Evolutionary conservation across 2,797 vertebrate species (phyloP), one percentile per base, ranked within the genome.

Genomic region (Pangasius sanitwongsei): DNA sequence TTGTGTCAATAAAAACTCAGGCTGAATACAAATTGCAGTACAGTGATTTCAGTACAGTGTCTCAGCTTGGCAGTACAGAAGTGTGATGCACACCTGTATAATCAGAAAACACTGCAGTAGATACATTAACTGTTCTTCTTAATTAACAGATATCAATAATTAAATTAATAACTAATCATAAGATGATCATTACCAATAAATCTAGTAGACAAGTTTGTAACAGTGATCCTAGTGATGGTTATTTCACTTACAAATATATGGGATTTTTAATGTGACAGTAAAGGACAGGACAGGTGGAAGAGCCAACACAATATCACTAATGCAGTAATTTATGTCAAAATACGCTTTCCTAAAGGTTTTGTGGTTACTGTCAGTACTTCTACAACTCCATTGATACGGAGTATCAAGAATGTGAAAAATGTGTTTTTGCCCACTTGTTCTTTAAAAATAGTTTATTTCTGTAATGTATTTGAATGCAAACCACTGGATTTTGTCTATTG

Each of bases 1-100:
- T 91, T 34, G 48, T 92, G 92, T 95, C 94, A 93, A 93, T 83
- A 84, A 44, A 87, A 86, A 87, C 92, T 6, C 92, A 16, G 59
- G 78, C 92, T 92, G 95, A 93, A 96, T 96, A 95, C 94, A 92
- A 94, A 96, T 95, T 63, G 20, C 70, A 23, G 81, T 67, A 25
- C 91, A 81, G 87, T 65, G 85, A 88, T 87, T 84, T 90, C 88
- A 78, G 86, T 34, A 88, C 88, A 78, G 86, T 34, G 88, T 89
- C 91, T 86, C 23, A 34, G 34, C 88, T 81, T 70, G 82, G 92
- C 85, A 67, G 77, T 75, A 85, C 82, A 86, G 88, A 83, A 74
- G 65, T 31, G 50, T 61, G 70, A 85, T 48, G 81, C 77, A 50
- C 11, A 63, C 72, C 57, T 87, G 61, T 82, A 88, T 74, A 67